These are phyloP conservation scores for Pandemis heparana DNA, from an alignment of 2,888 invertebrate genomes.

Conservation along the genomic window DNA sequence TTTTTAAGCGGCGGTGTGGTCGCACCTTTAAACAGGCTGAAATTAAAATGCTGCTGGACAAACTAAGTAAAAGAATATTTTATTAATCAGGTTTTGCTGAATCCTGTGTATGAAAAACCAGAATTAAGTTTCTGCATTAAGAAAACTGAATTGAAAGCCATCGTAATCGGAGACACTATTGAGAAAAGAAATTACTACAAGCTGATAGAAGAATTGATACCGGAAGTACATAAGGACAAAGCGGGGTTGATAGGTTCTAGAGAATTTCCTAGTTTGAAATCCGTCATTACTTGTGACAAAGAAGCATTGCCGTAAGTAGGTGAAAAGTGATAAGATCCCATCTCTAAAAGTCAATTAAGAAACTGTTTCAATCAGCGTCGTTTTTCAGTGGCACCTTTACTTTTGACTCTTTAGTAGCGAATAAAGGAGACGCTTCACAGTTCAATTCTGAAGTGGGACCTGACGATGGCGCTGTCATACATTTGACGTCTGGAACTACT, in stretches of 20 bases:
- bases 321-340: background rate
- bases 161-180: conserved; percentile 88
- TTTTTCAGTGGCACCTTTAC: conserved; percentile 67
- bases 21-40: no score
- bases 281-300: conserved; percentile 85
- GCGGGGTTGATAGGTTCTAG: conserved; percentile 79
- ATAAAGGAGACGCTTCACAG: conserved; percentile 59
- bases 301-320: conserved; percentile 82
- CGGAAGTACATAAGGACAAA: conserved; percentile 80
- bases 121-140: conserved; percentile 91
- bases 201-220: conserved; percentile 85
- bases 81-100: conserved; percentile 89
- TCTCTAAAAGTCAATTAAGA: background rate
- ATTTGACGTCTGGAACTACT: conserved; percentile 91
- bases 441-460: conserved; percentile 87
- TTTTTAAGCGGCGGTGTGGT: no score
- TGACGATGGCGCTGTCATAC: conserved; percentile 91
- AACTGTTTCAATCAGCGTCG: background rate
- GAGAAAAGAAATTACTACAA: conserved; percentile 89
- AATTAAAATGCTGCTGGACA: no score
- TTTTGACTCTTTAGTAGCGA: conserved; percentile 61
- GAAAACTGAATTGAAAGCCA: conserved; percentile 89
- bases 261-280: conserved; percentile 80
- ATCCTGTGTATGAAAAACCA: conserved; percentile 89
- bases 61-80: background rate